Conservation (phyloP, 2,113 vertebrate species). For the Leptobrachium ailaonicum region DNA sequence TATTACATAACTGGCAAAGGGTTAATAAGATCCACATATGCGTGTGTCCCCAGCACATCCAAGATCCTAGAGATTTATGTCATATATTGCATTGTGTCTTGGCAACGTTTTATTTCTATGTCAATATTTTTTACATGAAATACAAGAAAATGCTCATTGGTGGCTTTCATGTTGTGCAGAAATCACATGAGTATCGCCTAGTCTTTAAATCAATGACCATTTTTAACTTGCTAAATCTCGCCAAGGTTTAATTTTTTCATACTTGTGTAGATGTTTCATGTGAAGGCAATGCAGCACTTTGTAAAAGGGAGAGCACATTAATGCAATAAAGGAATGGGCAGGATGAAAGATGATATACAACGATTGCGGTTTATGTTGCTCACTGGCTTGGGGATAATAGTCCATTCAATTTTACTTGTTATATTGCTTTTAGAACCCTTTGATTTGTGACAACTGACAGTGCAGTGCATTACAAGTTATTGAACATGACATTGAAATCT, state of each 20-base stretch:
- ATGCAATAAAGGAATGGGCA: neutral
- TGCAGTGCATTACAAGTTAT: neutral
- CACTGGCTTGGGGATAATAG: conserved; percentile 4
- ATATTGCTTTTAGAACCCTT: neutral
- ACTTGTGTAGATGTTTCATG: neutral
- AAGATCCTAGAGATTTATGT: no score
- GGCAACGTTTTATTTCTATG: no score
- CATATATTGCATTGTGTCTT: no score
- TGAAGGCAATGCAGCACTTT: neutral
- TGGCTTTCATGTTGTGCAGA: no score
- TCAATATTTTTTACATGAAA: no score
- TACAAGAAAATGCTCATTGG: no score
- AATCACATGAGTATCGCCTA: no score
- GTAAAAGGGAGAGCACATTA: neutral
- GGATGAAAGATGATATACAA: neutral
- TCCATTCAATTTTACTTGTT: conserved; percentile 8
- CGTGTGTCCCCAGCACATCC: no score
- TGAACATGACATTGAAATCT: conserved; percentile 8
- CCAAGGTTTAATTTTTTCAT: neutral
- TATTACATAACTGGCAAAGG: no score
- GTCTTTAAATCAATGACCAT: no score
- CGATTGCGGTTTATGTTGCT: neutral
- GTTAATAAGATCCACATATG: no score
- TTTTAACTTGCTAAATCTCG: no score
- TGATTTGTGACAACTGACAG: conserved; percentile 2